These are phyloP conservation scores for Amphipyra tragopoginis DNA, from an alignment of 2,888 invertebrate species.

Conservation along the genomic window DNA sequence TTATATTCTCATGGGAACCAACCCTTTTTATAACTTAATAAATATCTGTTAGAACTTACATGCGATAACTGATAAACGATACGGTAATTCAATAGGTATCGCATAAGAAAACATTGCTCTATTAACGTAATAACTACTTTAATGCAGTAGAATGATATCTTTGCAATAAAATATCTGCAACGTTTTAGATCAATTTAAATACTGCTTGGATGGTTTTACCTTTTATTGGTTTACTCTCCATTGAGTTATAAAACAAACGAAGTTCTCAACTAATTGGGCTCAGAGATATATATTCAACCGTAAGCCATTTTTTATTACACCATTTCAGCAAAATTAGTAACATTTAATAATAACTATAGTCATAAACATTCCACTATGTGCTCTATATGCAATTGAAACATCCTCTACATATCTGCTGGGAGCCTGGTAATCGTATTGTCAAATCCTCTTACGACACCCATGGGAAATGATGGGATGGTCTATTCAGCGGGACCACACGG, in stretches of 20 bases:
- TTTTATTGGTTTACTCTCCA: too few relatives aligned
- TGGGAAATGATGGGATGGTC: conserved; percentile 13
- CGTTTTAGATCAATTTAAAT: conserved; percentile 14
- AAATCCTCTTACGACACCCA: conserved; percentile 36
- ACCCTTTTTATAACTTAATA: neutral
- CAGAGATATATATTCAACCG: too few relatives aligned
- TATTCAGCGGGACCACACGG: conserved; percentile 14
- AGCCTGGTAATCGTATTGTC: conserved; percentile 30
- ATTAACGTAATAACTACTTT: neutral
- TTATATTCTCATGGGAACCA: neutral
- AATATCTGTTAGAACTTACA: neutral
- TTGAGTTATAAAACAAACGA: too few relatives aligned
- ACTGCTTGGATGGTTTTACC: too few relatives aligned
- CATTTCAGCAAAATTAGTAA: too few relatives aligned
- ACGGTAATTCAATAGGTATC: too few relatives aligned
- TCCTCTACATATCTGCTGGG: conserved; percentile 20
- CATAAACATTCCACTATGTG: neutral
- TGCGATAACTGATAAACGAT: too few relatives aligned
- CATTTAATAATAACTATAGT: too few relatives aligned
- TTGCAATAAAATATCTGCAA: conserved; percentile 28
- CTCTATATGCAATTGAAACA: conserved; percentile 11
- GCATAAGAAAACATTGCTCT: neutral
- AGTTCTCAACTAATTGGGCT: too few relatives aligned
- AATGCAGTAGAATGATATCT: conserved; percentile 20
- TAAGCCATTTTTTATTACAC: neutral